Evolutionary conservation across 2,888 invertebrate species (phyloP).

Genomic region (Oligia fasciuncula): DNA sequence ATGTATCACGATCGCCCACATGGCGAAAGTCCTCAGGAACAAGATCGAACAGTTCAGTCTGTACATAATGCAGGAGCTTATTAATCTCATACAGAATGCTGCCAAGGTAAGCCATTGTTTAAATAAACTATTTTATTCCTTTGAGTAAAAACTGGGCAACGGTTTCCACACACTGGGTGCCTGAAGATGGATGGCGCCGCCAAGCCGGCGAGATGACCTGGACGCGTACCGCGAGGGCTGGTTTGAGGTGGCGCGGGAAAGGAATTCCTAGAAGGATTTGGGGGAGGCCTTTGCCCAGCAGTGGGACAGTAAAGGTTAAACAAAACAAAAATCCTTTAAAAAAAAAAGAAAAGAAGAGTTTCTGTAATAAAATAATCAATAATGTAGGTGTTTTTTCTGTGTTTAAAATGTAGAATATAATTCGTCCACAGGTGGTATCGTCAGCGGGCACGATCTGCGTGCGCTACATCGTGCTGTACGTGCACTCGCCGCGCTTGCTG

Average conservation of each 20-base stretch:
- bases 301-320: too few relatives aligned
- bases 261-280: too few relatives aligned
- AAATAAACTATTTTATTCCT: neutral
- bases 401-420: neutral
- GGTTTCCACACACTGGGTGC: too few relatives aligned
- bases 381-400: neutral
- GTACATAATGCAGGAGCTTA: conserved; percentile 94
- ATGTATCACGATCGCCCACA: conserved; percentile 97
- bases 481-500: conserved; percentile 94
- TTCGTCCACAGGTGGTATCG: conserved; percentile 93
- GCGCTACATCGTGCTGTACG: conserved; percentile 96
- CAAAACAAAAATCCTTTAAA: too few relatives aligned
- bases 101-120: conserved; percentile 93
- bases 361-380: neutral
- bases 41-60: conserved; percentile 96
- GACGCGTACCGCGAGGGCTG: too few relatives aligned
- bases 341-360: neutral
- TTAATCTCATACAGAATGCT: conserved; percentile 97
- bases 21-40: conserved; percentile 95
- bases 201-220: too few relatives aligned
- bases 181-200: too few relatives aligned
- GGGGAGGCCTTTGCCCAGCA: too few relatives aligned
- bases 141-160: too few relatives aligned
- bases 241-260: too few relatives aligned
- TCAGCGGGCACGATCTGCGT: conserved; percentile 96